Conservation (phyloP, 2,113 vertebrate species). For the Cavia aperea region DNA sequence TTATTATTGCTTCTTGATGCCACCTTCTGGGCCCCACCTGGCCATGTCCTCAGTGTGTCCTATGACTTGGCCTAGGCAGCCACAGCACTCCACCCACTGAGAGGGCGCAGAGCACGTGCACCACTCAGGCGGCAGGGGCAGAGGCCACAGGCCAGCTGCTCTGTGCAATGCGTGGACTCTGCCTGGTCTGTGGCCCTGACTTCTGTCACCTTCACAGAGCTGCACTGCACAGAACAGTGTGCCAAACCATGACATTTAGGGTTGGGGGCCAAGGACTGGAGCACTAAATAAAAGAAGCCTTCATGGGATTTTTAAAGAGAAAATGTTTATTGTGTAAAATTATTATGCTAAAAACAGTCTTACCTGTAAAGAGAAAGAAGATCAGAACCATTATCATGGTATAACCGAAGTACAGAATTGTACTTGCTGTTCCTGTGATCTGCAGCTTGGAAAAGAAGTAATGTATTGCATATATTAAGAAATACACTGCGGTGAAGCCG, state of each 20-base stretch:
- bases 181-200: too few species aligned
- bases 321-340: neutral
- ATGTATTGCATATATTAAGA: conserved; percentile 93
- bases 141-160: neutral
- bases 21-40: neutral
- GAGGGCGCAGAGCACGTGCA: neutral
- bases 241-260: neutral
- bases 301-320: neutral
- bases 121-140: neutral
- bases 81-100: neutral
- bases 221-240: neutral
- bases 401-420: conserved; percentile 93
- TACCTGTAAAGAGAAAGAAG: conserved; percentile 95
- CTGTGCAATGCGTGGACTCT: too few species aligned
- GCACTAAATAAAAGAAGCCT: neutral
- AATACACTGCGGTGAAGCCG: conserved; percentile 95
- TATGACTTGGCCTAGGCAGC: neutral
- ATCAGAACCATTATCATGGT: conserved; percentile 97
- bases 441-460: conserved; percentile 95
- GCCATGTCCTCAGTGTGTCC: neutral
- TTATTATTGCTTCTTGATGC: neutral
- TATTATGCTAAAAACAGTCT: neutral
- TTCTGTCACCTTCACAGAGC: neutral
- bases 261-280: neutral
- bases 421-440: conserved; percentile 91